phyloP scores from a whole-genome alignment of 2,888 invertebrate species.

The Metellina segmentata region DNA sequence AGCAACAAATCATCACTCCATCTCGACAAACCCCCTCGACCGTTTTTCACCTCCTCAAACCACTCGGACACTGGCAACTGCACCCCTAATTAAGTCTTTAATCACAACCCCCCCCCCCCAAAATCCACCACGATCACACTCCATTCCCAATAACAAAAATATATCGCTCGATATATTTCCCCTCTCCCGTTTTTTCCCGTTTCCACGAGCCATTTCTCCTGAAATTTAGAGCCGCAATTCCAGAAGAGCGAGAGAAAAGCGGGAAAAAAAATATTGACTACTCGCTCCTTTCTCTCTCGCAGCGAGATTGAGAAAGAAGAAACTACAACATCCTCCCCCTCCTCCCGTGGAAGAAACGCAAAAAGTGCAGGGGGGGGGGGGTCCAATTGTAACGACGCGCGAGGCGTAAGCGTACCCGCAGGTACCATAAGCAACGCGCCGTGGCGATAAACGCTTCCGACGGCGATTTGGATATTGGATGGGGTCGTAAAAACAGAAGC shows the following conservation, averaged over 20 bases:
- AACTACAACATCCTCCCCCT: conserved; percentile 23
- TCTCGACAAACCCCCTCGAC: no score
- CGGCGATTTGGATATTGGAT: conserved; percentile 71
- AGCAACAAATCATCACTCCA: no score
- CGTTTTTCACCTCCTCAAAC: no score
- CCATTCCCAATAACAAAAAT: conserved; percentile 41
- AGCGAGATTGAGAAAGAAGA: conserved; percentile 18
- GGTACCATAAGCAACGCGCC: conserved; percentile 70
- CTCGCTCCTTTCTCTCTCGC: conserved; percentile 21
- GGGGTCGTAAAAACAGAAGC: conserved; percentile 68
- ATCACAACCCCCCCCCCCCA: conserved; percentile 23
- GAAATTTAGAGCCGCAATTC: conserved; percentile 69
- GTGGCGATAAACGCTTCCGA: conserved; percentile 63
- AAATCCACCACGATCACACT: neutral
- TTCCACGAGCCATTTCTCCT: conserved; percentile 55
- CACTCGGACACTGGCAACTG: neutral
- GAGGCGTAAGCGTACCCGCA: conserved; percentile 68
- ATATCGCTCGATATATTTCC: conserved; percentile 18
- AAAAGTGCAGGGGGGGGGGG: conserved; percentile 5
- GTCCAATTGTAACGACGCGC: conserved; percentile 56
- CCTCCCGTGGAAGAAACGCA: neutral
- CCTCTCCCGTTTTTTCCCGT: conserved; percentile 1
- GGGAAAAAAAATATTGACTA: conserved; percentile 40
- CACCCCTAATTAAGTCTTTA: conserved; percentile 48
- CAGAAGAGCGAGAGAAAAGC: neutral